phyloP scores from a whole-genome alignment of 2,113 vertebrate genomes.

The Hippopotamus amphibius region DNA sequence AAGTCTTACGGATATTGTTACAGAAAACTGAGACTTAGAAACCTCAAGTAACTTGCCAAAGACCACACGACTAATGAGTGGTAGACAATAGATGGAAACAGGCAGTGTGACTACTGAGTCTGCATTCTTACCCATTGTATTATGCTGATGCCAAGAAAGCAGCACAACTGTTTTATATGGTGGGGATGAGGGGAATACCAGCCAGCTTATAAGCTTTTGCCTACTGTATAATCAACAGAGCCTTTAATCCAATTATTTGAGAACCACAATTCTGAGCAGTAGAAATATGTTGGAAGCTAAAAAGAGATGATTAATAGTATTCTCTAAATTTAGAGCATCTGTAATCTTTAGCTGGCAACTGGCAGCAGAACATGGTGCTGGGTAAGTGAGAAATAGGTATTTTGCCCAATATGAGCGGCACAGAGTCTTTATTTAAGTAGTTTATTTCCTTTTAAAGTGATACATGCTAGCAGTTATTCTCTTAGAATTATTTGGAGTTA shows the following conservation, averaged over 20 bases:
- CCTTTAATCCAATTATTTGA: constrained; percentile 44
- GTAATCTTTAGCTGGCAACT: background rate
- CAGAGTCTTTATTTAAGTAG: constrained; percentile 12
- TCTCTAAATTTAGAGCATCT: background rate
- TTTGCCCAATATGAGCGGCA: background rate
- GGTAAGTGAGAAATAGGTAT: background rate
- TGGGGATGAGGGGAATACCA: background rate
- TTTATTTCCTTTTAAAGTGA: constrained; percentile 32
- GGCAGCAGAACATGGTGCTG: background rate
- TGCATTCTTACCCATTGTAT: background rate
- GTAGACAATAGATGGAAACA: background rate
- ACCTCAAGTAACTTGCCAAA: background rate
- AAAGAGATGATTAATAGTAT: background rate
- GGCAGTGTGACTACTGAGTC: background rate
- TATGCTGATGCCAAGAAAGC: background rate
- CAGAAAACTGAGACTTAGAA: background rate
- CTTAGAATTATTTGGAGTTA: background rate
- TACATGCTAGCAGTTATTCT: background rate
- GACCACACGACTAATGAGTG: background rate
- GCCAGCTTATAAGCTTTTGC: background rate
- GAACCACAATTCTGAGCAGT: background rate
- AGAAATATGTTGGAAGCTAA: background rate
- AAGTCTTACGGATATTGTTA: background rate
- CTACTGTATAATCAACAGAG: background rate
- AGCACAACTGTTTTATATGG: background rate